These are phyloP conservation scores for Gari tellinella DNA, from an alignment of 2,888 invertebrate genomes.

Conservation along the genomic window DNA sequence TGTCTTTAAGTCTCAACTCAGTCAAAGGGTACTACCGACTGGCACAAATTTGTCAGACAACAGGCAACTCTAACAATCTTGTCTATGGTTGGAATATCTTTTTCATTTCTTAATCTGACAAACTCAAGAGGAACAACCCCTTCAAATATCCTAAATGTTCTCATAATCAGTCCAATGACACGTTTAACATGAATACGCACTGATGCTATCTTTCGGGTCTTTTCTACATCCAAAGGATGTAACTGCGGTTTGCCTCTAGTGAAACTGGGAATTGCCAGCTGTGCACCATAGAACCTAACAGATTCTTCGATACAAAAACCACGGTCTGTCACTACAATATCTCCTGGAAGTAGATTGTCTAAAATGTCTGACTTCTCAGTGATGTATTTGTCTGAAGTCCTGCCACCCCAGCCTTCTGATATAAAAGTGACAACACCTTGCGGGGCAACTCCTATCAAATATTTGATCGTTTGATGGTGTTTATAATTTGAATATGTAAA, in stretches of 20 bases:
- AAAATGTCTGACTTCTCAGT: constrained; percentile 56
- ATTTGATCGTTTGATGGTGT: constrained; percentile 58
- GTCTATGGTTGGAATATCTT: constrained; percentile 27
- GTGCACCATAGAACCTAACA: constrained; percentile 23
- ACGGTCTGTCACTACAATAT: constrained; percentile 60
- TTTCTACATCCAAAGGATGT: constrained; percentile 38
- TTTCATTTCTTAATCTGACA: constrained; percentile 17
- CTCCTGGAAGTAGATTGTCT: constrained; percentile 42
- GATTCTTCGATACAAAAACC: constrained; percentile 59
- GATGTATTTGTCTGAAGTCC: constrained; percentile 61
- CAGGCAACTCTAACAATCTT: constrained; percentile 34
- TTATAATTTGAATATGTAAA: constrained; percentile 43
- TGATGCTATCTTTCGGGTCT: constrained; percentile 46
- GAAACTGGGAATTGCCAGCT: constrained; percentile 49
- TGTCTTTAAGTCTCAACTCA: no score
- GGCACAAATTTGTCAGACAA: constrained; percentile 30
- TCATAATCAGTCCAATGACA: constrained; percentile 44
- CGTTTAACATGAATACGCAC: constrained; percentile 57
- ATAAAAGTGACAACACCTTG: constrained; percentile 62
- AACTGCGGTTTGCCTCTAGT: constrained; percentile 50
- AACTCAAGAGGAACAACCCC: constrained; percentile 22
- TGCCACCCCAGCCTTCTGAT: constrained; percentile 67
- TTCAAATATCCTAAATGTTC: constrained; percentile 37
- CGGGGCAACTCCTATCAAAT: constrained; percentile 63
- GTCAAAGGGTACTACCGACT: constrained; percentile 23